Conservation (phyloP, 2,888 invertebrate species). For the Lagria hirta region DNA sequence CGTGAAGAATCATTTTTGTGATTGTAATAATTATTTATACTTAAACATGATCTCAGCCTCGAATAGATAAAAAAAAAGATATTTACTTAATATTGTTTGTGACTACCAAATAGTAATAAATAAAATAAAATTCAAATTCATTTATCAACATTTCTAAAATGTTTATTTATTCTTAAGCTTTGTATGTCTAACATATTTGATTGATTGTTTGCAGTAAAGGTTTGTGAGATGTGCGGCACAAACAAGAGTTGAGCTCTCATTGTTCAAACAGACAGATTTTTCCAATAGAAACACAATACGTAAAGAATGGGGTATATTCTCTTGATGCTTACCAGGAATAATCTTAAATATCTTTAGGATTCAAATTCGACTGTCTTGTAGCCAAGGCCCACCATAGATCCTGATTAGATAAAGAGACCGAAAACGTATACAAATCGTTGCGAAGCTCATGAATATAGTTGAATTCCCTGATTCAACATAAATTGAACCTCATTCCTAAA, state of each 20-base stretch:
- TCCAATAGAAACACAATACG: slow-evolving; percentile 11
- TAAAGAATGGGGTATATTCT: slow-evolving; percentile 10
- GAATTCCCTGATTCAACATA: slow-evolving; percentile 23
- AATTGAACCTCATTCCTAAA: slow-evolving; percentile 18
- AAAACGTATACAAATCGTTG: slow-evolving; percentile 29
- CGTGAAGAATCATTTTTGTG: no score
- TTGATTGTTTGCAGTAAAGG: no score
- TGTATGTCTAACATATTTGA: no score
- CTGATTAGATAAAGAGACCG: slow-evolving; percentile 22
- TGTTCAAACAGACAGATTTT: slow-evolving; percentile 12
- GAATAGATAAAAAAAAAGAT: no score
- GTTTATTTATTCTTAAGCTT: no score
- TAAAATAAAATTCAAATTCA: no score
- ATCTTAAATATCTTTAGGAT: slow-evolving; percentile 15
- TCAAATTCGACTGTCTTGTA: slow-evolving; percentile 17
- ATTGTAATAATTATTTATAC: no score
- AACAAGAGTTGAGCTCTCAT: slow-evolving; percentile 5
- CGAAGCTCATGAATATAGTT: slow-evolving; percentile 31
- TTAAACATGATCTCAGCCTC: no score
- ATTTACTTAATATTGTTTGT: no score
- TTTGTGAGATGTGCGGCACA: background rate
- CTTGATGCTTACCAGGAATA: slow-evolving; percentile 6
- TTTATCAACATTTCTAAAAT: no score
- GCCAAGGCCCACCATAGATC: slow-evolving; percentile 17
- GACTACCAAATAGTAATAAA: no score